phyloP scores from a whole-genome alignment of 2,888 invertebrate genomes.

The Merodon equestris region DNA sequence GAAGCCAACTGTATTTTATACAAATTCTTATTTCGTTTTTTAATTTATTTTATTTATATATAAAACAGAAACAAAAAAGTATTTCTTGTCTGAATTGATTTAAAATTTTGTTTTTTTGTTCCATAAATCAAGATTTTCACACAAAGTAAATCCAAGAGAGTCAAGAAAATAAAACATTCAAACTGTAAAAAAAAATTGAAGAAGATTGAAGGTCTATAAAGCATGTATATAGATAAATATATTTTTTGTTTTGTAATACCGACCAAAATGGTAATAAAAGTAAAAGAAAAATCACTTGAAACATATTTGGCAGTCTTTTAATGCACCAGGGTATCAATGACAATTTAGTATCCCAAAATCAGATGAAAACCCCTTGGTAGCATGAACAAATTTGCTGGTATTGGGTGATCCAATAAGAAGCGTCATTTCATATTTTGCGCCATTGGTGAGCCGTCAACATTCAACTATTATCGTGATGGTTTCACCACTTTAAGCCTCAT shows the following conservation, averaged over 20 bases:
- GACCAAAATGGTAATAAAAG: slow-evolving; percentile 62
- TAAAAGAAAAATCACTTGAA: slow-evolving; percentile 48
- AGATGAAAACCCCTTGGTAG: no score
- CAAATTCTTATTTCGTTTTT: slow-evolving; percentile 8
- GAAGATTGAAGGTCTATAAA: neutral
- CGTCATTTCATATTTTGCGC: no score
- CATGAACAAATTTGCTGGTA: no score
- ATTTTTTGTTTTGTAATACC: slow-evolving; percentile 65
- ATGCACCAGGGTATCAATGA: no score
- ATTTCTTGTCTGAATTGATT: neutral
- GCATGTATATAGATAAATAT: slow-evolving; percentile 14
- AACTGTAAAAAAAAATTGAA: slow-evolving; percentile 39
- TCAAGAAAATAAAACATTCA: slow-evolving; percentile 13
- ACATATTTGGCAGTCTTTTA: neutral
- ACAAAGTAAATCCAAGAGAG: slow-evolving; percentile 9
- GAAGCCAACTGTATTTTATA: slow-evolving; percentile 36
- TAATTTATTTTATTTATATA: slow-evolving; percentile 20
- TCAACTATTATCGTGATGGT: no score
- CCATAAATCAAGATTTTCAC: neutral
- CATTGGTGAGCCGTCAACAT: no score
- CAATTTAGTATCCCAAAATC: no score
- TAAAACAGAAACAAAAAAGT: slow-evolving; percentile 19
- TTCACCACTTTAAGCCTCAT: no score
- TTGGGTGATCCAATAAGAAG: no score
- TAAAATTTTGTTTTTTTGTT: neutral